These are phyloP conservation scores for Pseudochaenichthys georgianus DNA, from an alignment of 2,797 vertebrate species.

Conservation along the genomic window DNA sequence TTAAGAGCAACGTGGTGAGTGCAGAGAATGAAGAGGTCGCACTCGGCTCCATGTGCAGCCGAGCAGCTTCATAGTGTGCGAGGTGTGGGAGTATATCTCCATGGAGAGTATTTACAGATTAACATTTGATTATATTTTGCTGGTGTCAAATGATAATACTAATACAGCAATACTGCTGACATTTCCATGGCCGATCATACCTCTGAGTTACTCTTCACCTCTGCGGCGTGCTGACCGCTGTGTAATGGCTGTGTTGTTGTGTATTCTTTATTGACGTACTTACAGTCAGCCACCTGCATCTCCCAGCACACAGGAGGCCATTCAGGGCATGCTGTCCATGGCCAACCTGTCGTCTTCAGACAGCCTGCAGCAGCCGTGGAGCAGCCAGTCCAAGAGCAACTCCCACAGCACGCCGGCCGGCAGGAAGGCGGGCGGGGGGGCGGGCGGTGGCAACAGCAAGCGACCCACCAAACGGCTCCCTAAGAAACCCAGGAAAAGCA, in stretches of 20 bases:
- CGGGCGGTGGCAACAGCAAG: constrained; percentile 80
- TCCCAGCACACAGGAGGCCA: constrained; percentile 99
- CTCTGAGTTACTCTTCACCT: constrained; percentile 55
- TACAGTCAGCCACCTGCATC: constrained; percentile 98
- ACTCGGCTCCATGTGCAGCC: constrained; percentile 63
- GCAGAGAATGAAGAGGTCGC: constrained; percentile 65
- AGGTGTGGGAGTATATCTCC: constrained; percentile 42
- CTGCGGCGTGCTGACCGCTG: constrained; percentile 45
- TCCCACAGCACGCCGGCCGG: constrained; percentile 83
- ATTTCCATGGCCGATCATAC: background rate
- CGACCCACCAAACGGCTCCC: constrained; percentile 87
- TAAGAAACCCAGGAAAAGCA: constrained; percentile 93
- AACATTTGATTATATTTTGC: background rate
- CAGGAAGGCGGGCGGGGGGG: constrained; percentile 85
- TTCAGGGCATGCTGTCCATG: constrained; percentile 99
- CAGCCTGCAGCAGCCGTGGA: constrained; percentile 92
- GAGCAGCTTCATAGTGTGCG: constrained; percentile 68
- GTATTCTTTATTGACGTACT: constrained; percentile 85
- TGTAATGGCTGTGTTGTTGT: constrained; percentile 82
- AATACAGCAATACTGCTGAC: constrained; percentile 1
- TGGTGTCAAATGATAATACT: constrained; percentile 20
- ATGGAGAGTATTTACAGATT: constrained; percentile 19
- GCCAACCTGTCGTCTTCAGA: constrained; percentile 98
- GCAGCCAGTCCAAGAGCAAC: constrained; percentile 86
- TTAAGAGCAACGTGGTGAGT: constrained; percentile 67